phyloP scores from a whole-genome alignment of 2,888 invertebrate species.

The Opisthograptis luteolata region DNA sequence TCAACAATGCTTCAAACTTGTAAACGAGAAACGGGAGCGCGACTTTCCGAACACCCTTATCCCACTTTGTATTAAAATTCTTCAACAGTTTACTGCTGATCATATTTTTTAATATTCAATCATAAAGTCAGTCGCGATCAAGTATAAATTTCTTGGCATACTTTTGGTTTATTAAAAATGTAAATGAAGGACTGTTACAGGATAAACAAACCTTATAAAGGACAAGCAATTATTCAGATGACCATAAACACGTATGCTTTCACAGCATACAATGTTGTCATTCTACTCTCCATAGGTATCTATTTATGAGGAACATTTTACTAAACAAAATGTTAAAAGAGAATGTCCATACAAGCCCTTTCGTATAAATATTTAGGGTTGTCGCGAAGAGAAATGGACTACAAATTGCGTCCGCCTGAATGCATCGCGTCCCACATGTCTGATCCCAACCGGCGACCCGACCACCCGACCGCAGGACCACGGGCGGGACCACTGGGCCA shows the following conservation, averaged over 20 bases:
- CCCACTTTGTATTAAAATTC: conserved; percentile 28
- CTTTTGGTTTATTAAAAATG: conserved; percentile 11
- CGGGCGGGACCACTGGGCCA: conserved; percentile 33
- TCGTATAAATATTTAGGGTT: conserved; percentile 62
- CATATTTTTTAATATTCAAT: conserved; percentile 18
- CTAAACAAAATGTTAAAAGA: conserved; percentile 11
- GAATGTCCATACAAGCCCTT: conserved; percentile 55
- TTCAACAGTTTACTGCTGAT: conserved; percentile 23
- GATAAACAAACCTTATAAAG: neutral
- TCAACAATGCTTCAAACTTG: conserved; percentile 21
- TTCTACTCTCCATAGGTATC: neutral
- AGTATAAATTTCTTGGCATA: conserved; percentile 10
- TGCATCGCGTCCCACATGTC: conserved; percentile 48
- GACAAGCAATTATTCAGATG: neutral
- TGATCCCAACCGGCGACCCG: conserved; percentile 28
- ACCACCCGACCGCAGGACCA: conserved; percentile 23
- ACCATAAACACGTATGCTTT: conserved; percentile 5
- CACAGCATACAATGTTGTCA: neutral
- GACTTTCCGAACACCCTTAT: conserved; percentile 15
- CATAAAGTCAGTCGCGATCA: conserved; percentile 4
- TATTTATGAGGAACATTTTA: neutral
- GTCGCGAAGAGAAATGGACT: conserved; percentile 71
- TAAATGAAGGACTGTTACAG: neutral
- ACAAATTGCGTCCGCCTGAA: conserved; percentile 72
- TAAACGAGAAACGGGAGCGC: conserved; percentile 15